phyloP scores from a whole-genome alignment of 2,888 invertebrate genomes.

The Caprella mutica region DNA sequence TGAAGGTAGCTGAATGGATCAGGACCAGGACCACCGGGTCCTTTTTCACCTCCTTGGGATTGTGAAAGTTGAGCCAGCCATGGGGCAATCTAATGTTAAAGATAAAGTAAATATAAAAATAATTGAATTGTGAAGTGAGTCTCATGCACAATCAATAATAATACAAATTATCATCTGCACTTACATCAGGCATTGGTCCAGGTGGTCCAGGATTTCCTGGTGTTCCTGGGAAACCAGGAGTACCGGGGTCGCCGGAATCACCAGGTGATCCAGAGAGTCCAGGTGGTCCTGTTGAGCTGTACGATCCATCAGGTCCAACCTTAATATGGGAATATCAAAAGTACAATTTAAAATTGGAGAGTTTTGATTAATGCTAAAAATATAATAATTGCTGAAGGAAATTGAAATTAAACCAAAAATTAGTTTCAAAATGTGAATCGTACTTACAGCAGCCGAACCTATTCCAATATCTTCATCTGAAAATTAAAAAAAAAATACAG shows the following conservation, averaged over 20 bases:
- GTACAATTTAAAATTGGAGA: background rate
- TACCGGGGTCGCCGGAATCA: conserved; percentile 52
- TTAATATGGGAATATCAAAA: background rate
- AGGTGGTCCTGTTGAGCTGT: conserved; percentile 50
- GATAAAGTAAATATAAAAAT: background rate
- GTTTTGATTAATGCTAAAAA: background rate
- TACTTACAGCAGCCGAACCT: conserved; percentile 42
- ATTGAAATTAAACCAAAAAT: background rate
- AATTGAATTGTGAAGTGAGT: background rate
- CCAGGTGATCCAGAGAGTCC: conserved; percentile 54
- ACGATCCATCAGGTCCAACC: conserved; percentile 7
- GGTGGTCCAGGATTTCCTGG: conserved; percentile 51
- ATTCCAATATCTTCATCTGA: background rate
- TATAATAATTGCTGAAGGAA: background rate
- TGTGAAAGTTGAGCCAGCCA: conserved; percentile 65
- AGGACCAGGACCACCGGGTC: conserved; percentile 51
- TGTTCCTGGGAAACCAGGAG: conserved; percentile 41
- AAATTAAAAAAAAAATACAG: conserved; percentile 6
- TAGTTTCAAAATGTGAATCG: too few relatives aligned
- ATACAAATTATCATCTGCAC: conserved; percentile 33
- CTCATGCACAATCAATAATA: background rate
- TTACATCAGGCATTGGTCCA: conserved; percentile 58
- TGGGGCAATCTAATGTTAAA: conserved; percentile 45
- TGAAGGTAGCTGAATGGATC: conserved; percentile 64
- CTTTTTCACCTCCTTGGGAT: conserved; percentile 59